Percentiles rank a stretch among this genome's conserved stretches.
Conservation (phyloP, 1,140 invertebrate species). For the Hylaeus volcanicus region DNA sequence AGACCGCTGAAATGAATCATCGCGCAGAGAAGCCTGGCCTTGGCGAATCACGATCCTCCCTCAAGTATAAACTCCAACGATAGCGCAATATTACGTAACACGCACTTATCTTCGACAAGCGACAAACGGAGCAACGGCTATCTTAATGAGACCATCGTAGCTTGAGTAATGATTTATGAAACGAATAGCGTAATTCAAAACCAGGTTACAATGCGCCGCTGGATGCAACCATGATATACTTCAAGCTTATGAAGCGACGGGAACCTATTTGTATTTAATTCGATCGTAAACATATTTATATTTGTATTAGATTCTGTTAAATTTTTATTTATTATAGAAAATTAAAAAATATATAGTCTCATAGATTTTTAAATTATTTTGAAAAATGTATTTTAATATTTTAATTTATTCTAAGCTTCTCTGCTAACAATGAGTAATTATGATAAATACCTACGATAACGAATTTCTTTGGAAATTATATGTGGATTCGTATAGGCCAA, state of each 20-base stretch:
- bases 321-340: too few species aligned
- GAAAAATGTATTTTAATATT: too few species aligned
- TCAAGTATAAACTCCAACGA: conserved; percentile 47
- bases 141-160: conserved; percentile 61
- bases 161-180: conserved; percentile 60
- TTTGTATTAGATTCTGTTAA: too few species aligned
- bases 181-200: conserved; percentile 51
- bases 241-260: not conserved
- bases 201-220: not conserved
- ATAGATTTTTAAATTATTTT: too few species aligned
- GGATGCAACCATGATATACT: not conserved
- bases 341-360: too few species aligned
- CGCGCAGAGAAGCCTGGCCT: conserved; percentile 27
- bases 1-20: conserved; percentile 1
- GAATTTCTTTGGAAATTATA: too few species aligned
- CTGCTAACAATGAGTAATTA: too few species aligned
- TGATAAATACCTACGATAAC: too few species aligned
- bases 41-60: conserved; percentile 42
- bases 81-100: conserved; percentile 51
- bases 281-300: too few species aligned
- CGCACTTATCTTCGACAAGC: conserved; percentile 42
- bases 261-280: not conserved
- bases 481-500: too few species aligned
- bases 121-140: conserved; percentile 45
- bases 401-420: too few species aligned